Base-by-base conservation (phyloP, 1,140 invertebrate genomes). In the Globodera rostochiensis region DNA sequence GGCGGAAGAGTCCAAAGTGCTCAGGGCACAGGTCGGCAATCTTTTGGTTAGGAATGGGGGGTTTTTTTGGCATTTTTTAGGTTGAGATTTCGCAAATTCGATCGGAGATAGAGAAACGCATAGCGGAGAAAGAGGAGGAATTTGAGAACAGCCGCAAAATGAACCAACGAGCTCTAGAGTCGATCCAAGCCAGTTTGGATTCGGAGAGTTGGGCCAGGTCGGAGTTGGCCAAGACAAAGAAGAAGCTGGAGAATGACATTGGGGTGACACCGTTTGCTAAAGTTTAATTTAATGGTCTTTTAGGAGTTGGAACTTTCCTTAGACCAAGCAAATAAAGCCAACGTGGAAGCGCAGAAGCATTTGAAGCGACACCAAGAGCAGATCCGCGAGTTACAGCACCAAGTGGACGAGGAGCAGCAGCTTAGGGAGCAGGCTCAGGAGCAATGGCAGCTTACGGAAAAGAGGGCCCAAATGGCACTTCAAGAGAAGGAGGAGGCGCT, bases 61-160 rank as follows among this genome's bases (percentile, higher is more conserved):
- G 15, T 64, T 80, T 15, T 84, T 77, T 45, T 84, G 15, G 73
- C 46, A 60, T 1, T 36, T 84, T 80, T 82, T 25, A 82, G 80
- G 76, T 84, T 25, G 84, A 85, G 76, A 78, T 78, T 25, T 76
- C 80, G 7, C 84, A 88, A 74, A 83, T 88, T 79, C 74, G 85
- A 2, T 74, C 81, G 19, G 85, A 86, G 66, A 86, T 86, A 25
- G 85, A 86, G 66, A 86, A 86, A 47, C 69, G 85, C 11, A 75
- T 86, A 11, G 95, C 96, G 91, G 97, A 99, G 93, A 99, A 99
- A 92, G 97, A 99, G 91, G 97, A 99, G 89, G 97, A 99, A 92
- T 99, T 99, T 93, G 97, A 99, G 91, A 98, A 98, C 91, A 99
- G 97, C 5, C 76, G 97, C 91, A 98, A 98, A 93, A 99, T 98